Conservation (phyloP, 1,140 invertebrate genomes). For the Cryptotermes secundus region DNA sequence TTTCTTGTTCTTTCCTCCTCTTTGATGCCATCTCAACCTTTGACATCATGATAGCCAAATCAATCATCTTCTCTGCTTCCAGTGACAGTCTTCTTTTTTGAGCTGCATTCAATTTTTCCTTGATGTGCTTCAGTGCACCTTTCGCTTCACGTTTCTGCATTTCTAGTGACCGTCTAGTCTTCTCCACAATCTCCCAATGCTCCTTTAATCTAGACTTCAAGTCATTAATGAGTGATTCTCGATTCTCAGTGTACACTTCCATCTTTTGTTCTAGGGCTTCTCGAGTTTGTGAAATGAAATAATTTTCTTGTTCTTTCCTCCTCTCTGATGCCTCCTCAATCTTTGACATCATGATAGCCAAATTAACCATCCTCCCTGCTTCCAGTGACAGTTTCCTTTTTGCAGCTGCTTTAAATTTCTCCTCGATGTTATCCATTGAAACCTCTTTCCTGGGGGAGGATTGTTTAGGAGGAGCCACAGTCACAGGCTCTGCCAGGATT, state of each 20-base stretch:
- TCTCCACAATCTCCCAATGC: too few relatives aligned
- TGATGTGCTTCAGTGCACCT: too few relatives aligned
- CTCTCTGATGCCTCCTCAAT: conserved; percentile 88
- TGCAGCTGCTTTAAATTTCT: conserved; percentile 87
- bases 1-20: too few relatives aligned
- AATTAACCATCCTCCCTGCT: conserved; percentile 75
- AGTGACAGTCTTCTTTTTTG: too few relatives aligned
- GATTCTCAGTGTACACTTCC: conserved; percentile 82
- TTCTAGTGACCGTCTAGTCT: too few relatives aligned
- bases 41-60: too few relatives aligned
- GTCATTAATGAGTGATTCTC: conserved; percentile 84
- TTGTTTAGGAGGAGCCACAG: conserved; percentile 58
- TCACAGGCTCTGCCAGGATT: conserved; percentile 80
- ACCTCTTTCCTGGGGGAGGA: conserved; percentile 62
- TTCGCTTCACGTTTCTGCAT: too few relatives aligned
- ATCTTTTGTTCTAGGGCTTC: conserved; percentile 87
- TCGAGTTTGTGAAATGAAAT: conserved; percentile 80
- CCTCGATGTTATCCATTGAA: conserved; percentile 81
- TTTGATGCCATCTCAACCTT: too few relatives aligned
- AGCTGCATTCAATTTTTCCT: too few relatives aligned
- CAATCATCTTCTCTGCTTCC: too few relatives aligned
- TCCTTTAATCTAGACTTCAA: conserved; percentile 85
- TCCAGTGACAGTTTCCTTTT: conserved; percentile 87
- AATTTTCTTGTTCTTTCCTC: conserved; percentile 79
- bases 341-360: conserved; percentile 78